Evolutionary conservation across 2,113 vertebrate species (phyloP).

Genomic region (Eublepharis macularius): DNA sequence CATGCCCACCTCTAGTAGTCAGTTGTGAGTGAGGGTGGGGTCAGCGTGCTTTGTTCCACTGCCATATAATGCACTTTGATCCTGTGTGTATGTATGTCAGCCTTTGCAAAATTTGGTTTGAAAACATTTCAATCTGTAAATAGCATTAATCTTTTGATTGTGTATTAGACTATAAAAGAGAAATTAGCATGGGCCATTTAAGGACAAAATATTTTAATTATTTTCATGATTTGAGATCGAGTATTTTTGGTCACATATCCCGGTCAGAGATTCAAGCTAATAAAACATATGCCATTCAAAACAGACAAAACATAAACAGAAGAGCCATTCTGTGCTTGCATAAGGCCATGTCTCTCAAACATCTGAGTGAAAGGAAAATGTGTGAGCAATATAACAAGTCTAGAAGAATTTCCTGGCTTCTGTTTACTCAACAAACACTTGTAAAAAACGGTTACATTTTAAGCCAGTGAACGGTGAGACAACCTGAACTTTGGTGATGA

Average conservation of each 20-base stretch:
- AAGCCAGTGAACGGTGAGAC: conserved; percentile 46
- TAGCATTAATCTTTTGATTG: neutral
- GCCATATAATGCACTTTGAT: no score
- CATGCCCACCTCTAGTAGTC: no score
- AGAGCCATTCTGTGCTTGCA: conserved; percentile 46
- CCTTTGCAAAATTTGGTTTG: neutral
- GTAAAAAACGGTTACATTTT: conserved; percentile 56
- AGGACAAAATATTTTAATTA: conserved; percentile 12
- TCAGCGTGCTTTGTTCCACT: no score
- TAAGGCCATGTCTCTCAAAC: conserved; percentile 38
- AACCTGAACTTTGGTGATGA: conserved; percentile 55
- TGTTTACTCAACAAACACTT: conserved; percentile 61
- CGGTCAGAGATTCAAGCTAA: conserved; percentile 32
- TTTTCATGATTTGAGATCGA: conserved; percentile 25
- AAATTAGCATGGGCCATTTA: neutral
- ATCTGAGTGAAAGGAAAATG: conserved; percentile 54
- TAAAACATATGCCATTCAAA: conserved; percentile 1
- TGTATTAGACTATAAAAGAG: neutral
- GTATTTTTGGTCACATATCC: conserved; percentile 13
- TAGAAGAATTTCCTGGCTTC: conserved; percentile 67
- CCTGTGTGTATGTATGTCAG: no score
- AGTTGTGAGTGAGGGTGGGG: no score
- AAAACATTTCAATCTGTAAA: neutral
- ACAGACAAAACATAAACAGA: conserved; percentile 50
- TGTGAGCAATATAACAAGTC: conserved; percentile 50